Conservation (phyloP, 2,797 vertebrate genomes). For the Dicrostonyx torquatus region DNA sequence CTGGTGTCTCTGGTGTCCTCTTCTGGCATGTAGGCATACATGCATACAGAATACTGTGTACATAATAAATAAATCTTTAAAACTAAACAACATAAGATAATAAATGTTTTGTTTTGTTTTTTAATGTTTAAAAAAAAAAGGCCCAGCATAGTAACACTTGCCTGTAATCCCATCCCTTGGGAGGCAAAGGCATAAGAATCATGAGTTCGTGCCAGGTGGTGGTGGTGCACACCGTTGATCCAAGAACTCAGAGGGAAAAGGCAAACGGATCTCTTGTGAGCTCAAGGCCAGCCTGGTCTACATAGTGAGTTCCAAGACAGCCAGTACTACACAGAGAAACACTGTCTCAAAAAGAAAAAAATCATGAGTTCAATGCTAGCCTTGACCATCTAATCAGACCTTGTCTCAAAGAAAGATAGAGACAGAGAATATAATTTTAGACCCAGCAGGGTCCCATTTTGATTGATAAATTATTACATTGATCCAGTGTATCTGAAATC, state of each 20-base stretch:
- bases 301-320: neutral
- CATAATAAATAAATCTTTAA: neutral
- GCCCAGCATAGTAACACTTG: neutral
- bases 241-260: neutral
- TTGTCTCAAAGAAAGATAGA: neutral
- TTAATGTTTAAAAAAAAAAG: neutral
- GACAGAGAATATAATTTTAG: neutral
- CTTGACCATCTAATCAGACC: neutral
- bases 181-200: neutral
- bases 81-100: neutral
- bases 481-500: neutral
- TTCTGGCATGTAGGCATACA: no score
- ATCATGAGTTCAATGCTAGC: neutral
- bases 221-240: neutral
- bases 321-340: neutral
- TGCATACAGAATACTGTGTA: no score
- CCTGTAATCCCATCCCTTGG: neutral
- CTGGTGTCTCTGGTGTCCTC: no score
- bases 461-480: neutral
- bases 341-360: neutral
- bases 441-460: neutral
- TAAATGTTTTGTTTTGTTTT: neutral
- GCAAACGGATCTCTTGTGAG: neutral
- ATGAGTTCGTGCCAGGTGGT: neutral
- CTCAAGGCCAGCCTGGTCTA: neutral